Percentiles rank a stretch among this genome's conserved stretches.
Evolutionary conservation across 2,113 vertebrate genomes (phyloP).

Genomic region (Leucoraja erinaceus): DNA sequence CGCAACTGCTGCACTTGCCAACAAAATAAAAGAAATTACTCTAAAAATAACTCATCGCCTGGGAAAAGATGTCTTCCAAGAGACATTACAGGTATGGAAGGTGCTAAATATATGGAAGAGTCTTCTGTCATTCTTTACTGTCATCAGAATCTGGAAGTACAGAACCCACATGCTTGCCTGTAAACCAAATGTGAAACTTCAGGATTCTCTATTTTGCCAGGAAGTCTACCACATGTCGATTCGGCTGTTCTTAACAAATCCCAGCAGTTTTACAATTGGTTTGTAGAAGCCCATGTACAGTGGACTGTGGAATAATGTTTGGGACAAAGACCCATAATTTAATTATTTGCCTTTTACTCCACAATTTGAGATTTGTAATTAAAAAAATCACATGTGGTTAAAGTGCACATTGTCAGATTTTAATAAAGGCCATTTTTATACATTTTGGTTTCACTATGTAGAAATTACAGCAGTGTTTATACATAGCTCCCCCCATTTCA

Average conservation of each 20-base stretch:
- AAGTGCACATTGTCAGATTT: too few species aligned
- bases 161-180: not conserved
- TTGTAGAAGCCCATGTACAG: not conserved
- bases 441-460: too few species aligned
- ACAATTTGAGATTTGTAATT: too few species aligned
- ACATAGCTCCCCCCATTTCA: too few species aligned
- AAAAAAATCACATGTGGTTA: too few species aligned
- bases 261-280: constrained; percentile 13
- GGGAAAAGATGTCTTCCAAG: not conserved
- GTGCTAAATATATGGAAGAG: not conserved
- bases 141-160: not conserved
- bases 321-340: too few species aligned
- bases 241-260: not conserved
- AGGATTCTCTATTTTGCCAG: not conserved
- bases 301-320: too few species aligned
- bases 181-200: not conserved
- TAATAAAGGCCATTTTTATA: too few species aligned
- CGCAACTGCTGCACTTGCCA: not conserved
- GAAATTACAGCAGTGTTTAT: too few species aligned
- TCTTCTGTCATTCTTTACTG: not conserved
- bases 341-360: too few species aligned
- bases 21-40: not conserved
- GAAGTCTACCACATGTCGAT: not conserved
- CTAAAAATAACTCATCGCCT: not conserved
- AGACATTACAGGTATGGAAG: not conserved